phyloP scores from a whole-genome alignment of 2,797 vertebrate genomes.

The Cuculus canorus region DNA sequence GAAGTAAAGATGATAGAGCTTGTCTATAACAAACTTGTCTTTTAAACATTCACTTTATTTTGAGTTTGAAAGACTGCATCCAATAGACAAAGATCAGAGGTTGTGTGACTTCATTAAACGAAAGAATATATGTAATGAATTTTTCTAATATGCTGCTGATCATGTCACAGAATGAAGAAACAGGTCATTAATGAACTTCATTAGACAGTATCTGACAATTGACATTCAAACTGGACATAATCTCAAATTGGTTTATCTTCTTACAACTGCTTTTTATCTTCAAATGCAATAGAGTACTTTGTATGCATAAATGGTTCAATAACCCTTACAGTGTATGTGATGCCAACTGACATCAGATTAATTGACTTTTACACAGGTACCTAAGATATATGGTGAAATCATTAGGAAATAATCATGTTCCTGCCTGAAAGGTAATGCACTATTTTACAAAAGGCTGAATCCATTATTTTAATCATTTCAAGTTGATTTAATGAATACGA shows the following conservation, averaged over 20 bases:
- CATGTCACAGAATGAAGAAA: neutral
- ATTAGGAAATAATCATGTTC: conserved; percentile 3
- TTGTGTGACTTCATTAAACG: neutral
- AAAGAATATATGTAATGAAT: neutral
- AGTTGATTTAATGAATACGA: neutral
- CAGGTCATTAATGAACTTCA: neutral
- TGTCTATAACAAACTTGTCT: neutral
- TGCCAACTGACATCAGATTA: neutral
- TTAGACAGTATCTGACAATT: neutral
- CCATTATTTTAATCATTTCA: neutral
- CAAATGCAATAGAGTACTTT: neutral
- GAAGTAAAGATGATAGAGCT: neutral
- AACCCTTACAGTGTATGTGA: neutral
- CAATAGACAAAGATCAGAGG: neutral
- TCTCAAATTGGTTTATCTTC: conserved; percentile 3
- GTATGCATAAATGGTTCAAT: neutral
- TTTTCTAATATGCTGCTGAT: neutral
- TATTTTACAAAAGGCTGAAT: neutral
- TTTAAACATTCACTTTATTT: neutral
- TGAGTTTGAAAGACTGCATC: neutral
- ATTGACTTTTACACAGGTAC: neutral
- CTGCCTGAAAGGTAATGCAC: neutral
- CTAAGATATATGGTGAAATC: neutral
- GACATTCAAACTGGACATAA: neutral
- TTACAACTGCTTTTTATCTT: neutral